Evolutionary conservation across 2,113 vertebrate species (phyloP).

Genomic region (Muscicapa adusta): DNA sequence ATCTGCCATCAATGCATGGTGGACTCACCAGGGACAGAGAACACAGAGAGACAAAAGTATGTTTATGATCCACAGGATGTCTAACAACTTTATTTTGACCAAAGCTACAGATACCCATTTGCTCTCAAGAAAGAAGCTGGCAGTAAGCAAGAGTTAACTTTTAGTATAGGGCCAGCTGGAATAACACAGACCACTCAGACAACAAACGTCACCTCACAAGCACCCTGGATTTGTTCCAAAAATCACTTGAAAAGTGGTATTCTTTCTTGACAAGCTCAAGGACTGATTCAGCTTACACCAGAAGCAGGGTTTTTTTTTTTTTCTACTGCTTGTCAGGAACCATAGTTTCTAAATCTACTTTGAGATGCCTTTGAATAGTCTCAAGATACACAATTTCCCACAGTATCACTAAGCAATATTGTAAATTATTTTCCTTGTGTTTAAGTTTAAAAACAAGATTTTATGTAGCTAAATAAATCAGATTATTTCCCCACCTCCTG

Average conservation of each 20-base stretch:
- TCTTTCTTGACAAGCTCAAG: slow-evolving; percentile 52
- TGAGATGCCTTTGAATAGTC: slow-evolving; percentile 2
- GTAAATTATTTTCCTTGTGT: neutral
- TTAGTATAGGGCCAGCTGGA: slow-evolving; percentile 53
- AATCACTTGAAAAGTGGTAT: slow-evolving; percentile 66
- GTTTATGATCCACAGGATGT: neutral
- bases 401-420: neutral
- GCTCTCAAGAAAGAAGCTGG: slow-evolving; percentile 2
- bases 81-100: slow-evolving; percentile 5
- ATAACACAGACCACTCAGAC: slow-evolving; percentile 64
- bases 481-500: neutral
- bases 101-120: neutral
- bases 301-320: neutral
- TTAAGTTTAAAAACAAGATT: slow-evolving; percentile 7
- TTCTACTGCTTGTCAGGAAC: neutral
- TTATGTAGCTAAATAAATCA: neutral
- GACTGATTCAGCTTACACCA: slow-evolving; percentile 35
- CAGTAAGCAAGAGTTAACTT: slow-evolving; percentile 63
- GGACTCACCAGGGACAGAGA: neutral
- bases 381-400: neutral
- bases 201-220: slow-evolving; percentile 65
- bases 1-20: neutral
- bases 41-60: neutral
- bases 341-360: slow-evolving; percentile 11
- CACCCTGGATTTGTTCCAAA: slow-evolving; percentile 62